phyloP scores from a whole-genome alignment of 2,888 invertebrate genomes.

The Leistus spinibarbis region DNA sequence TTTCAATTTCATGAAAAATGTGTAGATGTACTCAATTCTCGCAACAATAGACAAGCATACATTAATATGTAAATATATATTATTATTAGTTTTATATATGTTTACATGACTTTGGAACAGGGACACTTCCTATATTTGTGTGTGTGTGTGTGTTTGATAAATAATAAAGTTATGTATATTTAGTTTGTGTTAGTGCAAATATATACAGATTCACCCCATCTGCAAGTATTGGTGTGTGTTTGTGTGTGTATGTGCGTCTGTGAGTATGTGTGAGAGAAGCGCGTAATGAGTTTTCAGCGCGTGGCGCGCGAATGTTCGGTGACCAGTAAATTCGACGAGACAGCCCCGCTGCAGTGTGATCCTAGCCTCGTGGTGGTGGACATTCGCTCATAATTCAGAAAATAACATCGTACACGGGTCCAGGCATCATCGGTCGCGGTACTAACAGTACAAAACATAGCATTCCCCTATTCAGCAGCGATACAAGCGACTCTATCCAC shows the following conservation, averaged over 20 bases:
- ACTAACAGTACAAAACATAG: not conserved
- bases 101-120: not conserved
- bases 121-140: not conserved
- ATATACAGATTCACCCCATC: not conserved
- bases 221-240: not conserved
- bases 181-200: not conserved
- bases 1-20: no score
- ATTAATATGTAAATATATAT: not conserved
- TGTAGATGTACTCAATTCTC: no score
- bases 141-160: not conserved
- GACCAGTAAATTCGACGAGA: not conserved
- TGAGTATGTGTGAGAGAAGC: not conserved
- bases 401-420: not conserved
- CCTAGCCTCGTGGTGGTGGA: not conserved
- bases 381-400: slow-evolving; percentile 7
- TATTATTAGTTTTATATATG: not conserved
- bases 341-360: not conserved
- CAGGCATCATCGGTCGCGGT: not conserved
- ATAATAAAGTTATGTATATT: not conserved
- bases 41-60: not conserved
- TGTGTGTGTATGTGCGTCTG: not conserved
- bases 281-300: not conserved
- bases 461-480: not conserved
- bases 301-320: not conserved
- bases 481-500: no score